phyloP scores from a whole-genome alignment of 1,140 invertebrate species.

The Trichogramma pretiosum region DNA sequence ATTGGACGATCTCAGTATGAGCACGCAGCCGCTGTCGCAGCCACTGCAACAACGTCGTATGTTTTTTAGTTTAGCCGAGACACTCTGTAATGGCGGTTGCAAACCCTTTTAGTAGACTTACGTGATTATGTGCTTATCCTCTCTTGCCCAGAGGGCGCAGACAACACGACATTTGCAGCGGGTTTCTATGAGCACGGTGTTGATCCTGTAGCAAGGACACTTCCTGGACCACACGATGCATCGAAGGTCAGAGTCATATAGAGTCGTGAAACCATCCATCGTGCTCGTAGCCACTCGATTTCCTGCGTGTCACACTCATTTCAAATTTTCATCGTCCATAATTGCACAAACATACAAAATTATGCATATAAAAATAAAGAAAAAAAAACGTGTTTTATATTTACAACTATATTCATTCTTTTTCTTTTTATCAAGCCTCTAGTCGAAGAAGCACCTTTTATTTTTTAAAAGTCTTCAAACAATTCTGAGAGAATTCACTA shows the following conservation, averaged over 20 bases:
- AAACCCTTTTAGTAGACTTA: slow-evolving; percentile 16
- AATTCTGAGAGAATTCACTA: no score
- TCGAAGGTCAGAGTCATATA: not conserved
- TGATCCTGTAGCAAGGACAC: not conserved
- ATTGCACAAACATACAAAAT: no score
- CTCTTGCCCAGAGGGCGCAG: slow-evolving; percentile 23
- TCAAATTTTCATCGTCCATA: no score
- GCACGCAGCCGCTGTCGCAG: slow-evolving; percentile 16
- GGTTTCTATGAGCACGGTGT: not conserved
- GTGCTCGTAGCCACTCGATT: no score
- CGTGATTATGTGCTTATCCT: slow-evolving; percentile 23
- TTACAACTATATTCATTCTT: no score
- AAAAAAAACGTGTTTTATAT: no score
- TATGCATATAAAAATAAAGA: no score
- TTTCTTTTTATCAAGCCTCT: no score
- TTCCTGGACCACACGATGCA: not conserved
- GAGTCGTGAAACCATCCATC: no score
- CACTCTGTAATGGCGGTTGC: not conserved
- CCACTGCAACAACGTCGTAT: not conserved
- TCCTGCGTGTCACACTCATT: not conserved
- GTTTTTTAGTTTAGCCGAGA: not conserved
- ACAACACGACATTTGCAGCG: slow-evolving; percentile 5
- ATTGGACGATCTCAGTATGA: not conserved
- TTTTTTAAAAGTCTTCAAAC: no score
- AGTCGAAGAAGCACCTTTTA: no score